Base-by-base conservation (phyloP, 2,888 invertebrate species). In the Malthinus flaveolus region DNA sequence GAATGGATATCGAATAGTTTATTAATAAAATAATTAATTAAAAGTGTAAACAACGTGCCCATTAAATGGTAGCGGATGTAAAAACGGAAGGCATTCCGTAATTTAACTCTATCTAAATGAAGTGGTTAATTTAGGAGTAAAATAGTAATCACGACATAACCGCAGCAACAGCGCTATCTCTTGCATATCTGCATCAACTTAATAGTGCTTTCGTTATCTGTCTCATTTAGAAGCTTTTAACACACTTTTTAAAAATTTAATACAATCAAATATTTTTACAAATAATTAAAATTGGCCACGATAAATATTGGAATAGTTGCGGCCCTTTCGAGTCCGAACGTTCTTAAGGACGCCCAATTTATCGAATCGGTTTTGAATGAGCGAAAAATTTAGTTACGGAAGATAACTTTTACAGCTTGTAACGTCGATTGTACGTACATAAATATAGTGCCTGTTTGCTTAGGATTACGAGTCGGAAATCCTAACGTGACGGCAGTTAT, bases 401-500 rank as follows among this genome's bases (percentile, higher is more conserved):
- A 42, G 39, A 42, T 42, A 42, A 46, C 32, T 12, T 46, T 46
- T 46, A 32, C 46, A 46, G 32, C 46, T 32, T 32, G 10, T 9
- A 11, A n/a, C 32, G 23, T 42, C 50, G 50, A 51, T 49, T 9
- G 13, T 42, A 45, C 52, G n/a, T n/a, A n/a, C n/a, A n/a, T n/a
- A n/a, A n/a, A n/a, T n/a, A 46, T 50, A 50, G n/a, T 46, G 35
- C 34, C 12, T 72, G 71, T 73, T 74, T 73, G 65, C 65, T 67
- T 66, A 73, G 71, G 72, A 72, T 72, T 71, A 70, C 32, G 35
- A 49, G 5, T 23, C 5, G 36, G 63, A 65, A 70, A 72, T 72
- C 72, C 72, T 61, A 65, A 63, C 57, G 66, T 66, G 68, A 66
- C 39, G 65, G 69, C 66, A 66, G 68, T 71, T 72, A 71, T 70